Evolutionary conservation across 2,888 invertebrate genomes (phyloP).

Genomic region (Cacoxenus indagator): DNA sequence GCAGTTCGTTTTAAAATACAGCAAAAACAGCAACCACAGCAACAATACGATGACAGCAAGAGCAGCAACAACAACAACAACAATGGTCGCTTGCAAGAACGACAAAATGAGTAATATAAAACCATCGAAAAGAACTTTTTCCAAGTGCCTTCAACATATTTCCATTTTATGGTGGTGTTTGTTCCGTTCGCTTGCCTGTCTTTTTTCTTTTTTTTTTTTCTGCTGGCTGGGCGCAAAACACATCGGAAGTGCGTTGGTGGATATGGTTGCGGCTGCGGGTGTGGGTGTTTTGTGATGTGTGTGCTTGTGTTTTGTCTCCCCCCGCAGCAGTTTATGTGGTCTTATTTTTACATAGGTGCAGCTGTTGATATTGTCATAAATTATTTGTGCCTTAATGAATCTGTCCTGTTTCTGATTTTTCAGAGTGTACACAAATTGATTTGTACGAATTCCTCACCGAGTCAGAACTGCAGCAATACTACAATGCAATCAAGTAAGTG

Average conservation of each 20-base stretch:
- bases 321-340: slow-evolving; percentile 22
- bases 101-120: slow-evolving; percentile 24
- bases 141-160: slow-evolving; percentile 22
- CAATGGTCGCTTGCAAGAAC: no score
- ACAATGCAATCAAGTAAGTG: slow-evolving; percentile 80
- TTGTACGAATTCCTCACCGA: slow-evolving; percentile 93
- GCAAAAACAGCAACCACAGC: not conserved
- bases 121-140: slow-evolving; percentile 1
- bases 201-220: not conserved
- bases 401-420: slow-evolving; percentile 39
- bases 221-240: slow-evolving; percentile 39
- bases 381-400: slow-evolving; percentile 22
- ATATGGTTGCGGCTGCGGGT: slow-evolving; percentile 30
- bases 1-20: not conserved
- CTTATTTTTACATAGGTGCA: slow-evolving; percentile 38
- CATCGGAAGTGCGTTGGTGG: slow-evolving; percentile 44
- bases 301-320: not conserved
- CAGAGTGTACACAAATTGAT: slow-evolving; percentile 72
- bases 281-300: not conserved
- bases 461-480: slow-evolving; percentile 95
- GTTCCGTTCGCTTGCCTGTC: slow-evolving; percentile 25
- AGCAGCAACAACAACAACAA: slow-evolving; percentile 29
- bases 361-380: slow-evolving; percentile 38
- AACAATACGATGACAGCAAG: not conserved
- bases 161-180: slow-evolving; percentile 26